These are phyloP conservation scores for Hydrolagus colliei DNA, from an alignment of 2,797 vertebrate genomes.

Conservation along the genomic window DNA sequence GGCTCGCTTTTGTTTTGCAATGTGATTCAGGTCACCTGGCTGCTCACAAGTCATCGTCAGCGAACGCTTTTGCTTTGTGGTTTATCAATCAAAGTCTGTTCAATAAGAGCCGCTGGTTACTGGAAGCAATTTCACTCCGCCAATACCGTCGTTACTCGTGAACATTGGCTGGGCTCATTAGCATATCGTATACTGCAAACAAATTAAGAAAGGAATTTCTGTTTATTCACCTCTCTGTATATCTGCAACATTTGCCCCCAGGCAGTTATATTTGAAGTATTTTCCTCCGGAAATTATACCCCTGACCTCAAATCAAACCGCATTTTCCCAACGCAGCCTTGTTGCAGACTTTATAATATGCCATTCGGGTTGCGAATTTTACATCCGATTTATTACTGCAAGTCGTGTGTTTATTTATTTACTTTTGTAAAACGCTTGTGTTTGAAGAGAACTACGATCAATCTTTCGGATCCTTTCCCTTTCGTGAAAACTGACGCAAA, in stretches of 20 bases:
- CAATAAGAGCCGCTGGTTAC: neutral
- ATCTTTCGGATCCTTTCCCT: too few relatives aligned
- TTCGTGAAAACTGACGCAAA: too few relatives aligned
- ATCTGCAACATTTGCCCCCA: neutral
- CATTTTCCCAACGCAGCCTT: conserved; percentile 13
- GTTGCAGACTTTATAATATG: neutral
- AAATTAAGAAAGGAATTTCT: neutral
- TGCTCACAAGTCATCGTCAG: neutral
- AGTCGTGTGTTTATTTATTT: conserved; percentile 16
- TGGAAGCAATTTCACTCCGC: neutral
- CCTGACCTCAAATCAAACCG: conserved; percentile 11
- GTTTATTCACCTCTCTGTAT: neutral
- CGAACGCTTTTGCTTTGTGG: neutral
- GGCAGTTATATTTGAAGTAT: conserved; percentile 10
- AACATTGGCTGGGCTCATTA: neutral
- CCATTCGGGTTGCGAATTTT: neutral
- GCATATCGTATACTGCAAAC: neutral
- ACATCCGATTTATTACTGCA: conserved; percentile 7
- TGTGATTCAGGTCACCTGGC: neutral
- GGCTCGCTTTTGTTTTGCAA: neutral
- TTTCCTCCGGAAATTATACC: neutral
- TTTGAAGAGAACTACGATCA: neutral
- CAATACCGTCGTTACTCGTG: neutral
- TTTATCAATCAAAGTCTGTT: neutral
- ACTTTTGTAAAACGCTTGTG: neutral